Evolutionary conservation across 1,140 invertebrate genomes (phyloP).

Genomic region (Zaprionus taronus): DNA sequence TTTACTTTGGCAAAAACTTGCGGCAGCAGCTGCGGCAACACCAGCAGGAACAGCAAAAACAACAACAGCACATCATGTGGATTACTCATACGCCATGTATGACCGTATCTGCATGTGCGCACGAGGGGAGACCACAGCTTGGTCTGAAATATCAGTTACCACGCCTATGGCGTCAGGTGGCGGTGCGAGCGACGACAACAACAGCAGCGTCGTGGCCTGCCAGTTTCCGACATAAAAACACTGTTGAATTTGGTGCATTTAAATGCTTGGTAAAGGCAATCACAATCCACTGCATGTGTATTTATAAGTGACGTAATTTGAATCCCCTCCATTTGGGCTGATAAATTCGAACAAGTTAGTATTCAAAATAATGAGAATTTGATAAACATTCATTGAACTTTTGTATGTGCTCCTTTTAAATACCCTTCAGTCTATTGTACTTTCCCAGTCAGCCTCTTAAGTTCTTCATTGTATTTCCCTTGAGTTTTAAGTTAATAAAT

Average conservation of each 20-base stretch:
- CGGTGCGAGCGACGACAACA: slow-evolving; percentile 37
- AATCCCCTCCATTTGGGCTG: background rate
- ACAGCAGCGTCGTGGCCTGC: background rate
- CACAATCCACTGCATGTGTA: background rate
- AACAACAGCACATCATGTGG: slow-evolving; percentile 47
- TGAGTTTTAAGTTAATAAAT: slow-evolving; percentile 27
- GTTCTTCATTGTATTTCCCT: background rate
- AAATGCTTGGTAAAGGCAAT: slow-evolving; percentile 32
- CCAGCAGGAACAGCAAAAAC: slow-evolving; percentile 23
- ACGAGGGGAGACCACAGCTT: slow-evolving; percentile 6
- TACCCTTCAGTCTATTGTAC: background rate
- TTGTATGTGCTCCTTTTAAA: too few relatives aligned
- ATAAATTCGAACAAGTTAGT: slow-evolving; percentile 7
- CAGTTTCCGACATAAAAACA: slow-evolving; percentile 3
- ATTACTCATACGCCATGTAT: slow-evolving; percentile 58
- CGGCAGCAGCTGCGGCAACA: slow-evolving; percentile 60
- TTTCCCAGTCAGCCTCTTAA: background rate
- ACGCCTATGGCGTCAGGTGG: slow-evolving; percentile 72
- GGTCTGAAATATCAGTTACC: slow-evolving; percentile 68
- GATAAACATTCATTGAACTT: too few relatives aligned
- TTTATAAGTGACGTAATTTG: slow-evolving; percentile 18
- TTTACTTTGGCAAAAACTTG: slow-evolving; percentile 77
- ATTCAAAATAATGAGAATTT: background rate
- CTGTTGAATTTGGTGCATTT: slow-evolving; percentile 61
- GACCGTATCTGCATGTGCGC: slow-evolving; percentile 13